Base-by-base conservation (phyloP, 37 sponge, comb jelly and placozoan species). In the Hormiphora californensis region DNA sequence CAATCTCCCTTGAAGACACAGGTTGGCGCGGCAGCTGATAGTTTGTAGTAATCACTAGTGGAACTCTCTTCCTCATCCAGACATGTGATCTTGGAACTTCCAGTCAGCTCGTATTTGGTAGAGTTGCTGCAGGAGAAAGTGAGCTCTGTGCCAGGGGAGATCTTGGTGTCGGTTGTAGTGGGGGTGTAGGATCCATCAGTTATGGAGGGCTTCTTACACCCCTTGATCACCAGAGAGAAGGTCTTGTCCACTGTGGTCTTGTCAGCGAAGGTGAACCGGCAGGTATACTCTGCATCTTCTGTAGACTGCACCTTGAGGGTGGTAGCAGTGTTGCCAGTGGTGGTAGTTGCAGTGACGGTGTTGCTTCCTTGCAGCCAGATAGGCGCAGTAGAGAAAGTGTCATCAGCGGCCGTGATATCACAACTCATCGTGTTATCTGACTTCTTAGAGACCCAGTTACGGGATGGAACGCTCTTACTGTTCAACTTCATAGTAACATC, bases 171-270 rank as follows among this genome's bases (percentile, higher is more conserved):
- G 5, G n/a, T 30, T 5, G 30, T 57, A 4, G 27, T 30, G 4
- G 61, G 61, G 15, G 61, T 57, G 61, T 57, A 57, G 7, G 15
- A 5, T 5, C n/a, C 61, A 30, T 57, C 3, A 57, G n/a, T 30
- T 5, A 57, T 12, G 23, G 30, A 28, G 9, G 61, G 61, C n/a
- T 25, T 57, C n/a, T 57, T 57, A 57, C 61, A 57, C 3, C 61
- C 61, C 61, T 57, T 57, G 61, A 30, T 57, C 9, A 57, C 61
- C 61, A 57, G 61, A 30, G 61, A 28, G 61, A 57, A 57, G n/a
- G n/a, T 19, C 61, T 57, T 57, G 30, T 30, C 27, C 30, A 57
- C 61, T 30, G 30, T 28, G 61, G n/a, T 12, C 30, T 57, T 15
- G 30, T 57, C 27, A 30, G 9, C 7, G 27, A 57, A 57, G 61